Evolutionary conservation across 1,140 invertebrate genomes (phyloP), one percentile per base, ranked within the genome.

Genomic region (Drosophila aff.): DNA sequence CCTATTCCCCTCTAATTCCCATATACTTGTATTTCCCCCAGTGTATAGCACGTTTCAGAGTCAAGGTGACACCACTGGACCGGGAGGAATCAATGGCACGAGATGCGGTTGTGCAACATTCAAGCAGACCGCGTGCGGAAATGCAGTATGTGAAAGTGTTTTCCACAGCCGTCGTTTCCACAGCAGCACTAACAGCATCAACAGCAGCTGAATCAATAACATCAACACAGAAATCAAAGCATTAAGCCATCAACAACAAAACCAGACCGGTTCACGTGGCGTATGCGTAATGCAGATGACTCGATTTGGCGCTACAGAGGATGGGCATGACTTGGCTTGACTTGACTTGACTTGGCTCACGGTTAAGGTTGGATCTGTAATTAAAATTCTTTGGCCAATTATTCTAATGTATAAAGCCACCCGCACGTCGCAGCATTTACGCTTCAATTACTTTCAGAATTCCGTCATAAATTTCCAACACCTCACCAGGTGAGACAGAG

Each of bases 101-200:
- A 61, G 72, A 73, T 50, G 65, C 40, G 62, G 75, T 89, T 80
- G 81, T 69, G 81, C 84, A 86, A 86, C 60, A 58, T 57, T 61
- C 26, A 64, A 65, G 49, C 61, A 46, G 23, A 44, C 76, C 72
- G 73, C 73, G 55, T 84, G 60, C 84, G 84, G 84, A 87, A 89
- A 84, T 84, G 81, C 72, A 66, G 68, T 50, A 75, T 90, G 84
- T 89, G 84, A 89, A 90, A 90, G 84, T 87, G 73, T 68, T 59
- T 69, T 68, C 23, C 41, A 26, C 31, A 23, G 55, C 55, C 33
- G 21, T 8, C 44, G 55, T 43, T 28, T 13, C 67, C 57, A 46
- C 73, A 65, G 38, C 33, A 33, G 41, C 18, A 18, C 2, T 16
- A 18, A 0, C 43, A 46, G n/a, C n/a, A 62, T n/a, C 33, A 57